Base-by-base conservation (phyloP, 1,140 invertebrate genomes). In the Anthonomus grandis region DNA sequence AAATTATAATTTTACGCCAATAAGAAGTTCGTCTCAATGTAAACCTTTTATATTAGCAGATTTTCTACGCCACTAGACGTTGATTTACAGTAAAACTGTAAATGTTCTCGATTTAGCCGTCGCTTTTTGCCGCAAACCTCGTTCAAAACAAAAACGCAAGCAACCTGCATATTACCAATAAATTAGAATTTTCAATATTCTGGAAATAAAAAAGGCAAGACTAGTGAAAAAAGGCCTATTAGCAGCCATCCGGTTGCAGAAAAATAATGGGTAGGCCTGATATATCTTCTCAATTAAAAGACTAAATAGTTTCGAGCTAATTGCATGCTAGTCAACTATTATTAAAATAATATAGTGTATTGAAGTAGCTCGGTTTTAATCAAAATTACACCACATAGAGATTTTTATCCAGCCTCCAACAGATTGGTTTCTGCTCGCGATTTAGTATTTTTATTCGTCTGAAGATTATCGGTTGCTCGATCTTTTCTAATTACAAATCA, bases 271-370 rank as follows among this genome's bases (percentile, higher is more conserved):
- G 54, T 54, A 54, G 49, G 22, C 56, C 52, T 59, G 60, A 62
- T 62, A 59, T 59, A 62, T 62, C 57, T 57, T 59, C 55, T 58
- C 60, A 59, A 62, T 62, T 62, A 62, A 58, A 52, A 50, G 38
- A 49, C 57, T 62, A 62, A 62, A 57, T 54, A 62, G 56, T 62
- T 62, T 50, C 56, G 34, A 59, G 57, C 52, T 62, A 62, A 62
- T 62, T 62, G 52, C 56, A 59, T 59, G 46, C 60, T 57, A 53
- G 48, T 44, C 45, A 55, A 57, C 49, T 57, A 54, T 49, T 54
- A 59, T 62, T 53, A 59, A 54, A 57, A 49, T 54, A 58, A 22
- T 50, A 36, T 37, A 38, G 37, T 37, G 57, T 49, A 59, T 59
- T 59, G 41, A 46, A 48, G 51, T 62, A 62, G 50, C 55, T 49